These are phyloP conservation scores for Notiomystis cincta DNA, from an alignment of 2,113 vertebrate species.

Conservation along the genomic window DNA sequence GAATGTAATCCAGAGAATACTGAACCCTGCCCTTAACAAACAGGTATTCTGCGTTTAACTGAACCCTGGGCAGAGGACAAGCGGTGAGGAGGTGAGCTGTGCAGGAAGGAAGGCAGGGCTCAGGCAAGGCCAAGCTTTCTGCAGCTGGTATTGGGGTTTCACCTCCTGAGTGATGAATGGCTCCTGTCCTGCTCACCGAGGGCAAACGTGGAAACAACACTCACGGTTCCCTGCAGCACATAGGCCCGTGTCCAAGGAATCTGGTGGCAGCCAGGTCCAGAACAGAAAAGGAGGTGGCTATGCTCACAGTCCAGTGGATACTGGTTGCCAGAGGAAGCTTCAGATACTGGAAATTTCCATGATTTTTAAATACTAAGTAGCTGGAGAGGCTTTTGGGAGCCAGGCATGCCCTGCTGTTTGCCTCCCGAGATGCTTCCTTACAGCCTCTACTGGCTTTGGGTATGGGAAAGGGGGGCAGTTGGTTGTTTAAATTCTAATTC, in stretches of 20 bases:
- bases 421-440: background rate
- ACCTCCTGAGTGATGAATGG: background rate
- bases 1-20: background rate
- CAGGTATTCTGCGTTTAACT: background rate
- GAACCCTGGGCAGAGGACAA: rapidly evolving
- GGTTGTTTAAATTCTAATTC: background rate
- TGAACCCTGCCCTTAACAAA: background rate
- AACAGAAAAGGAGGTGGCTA: background rate
- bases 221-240: rapidly evolving
- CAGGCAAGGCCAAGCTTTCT: background rate
- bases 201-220: background rate
- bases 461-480: background rate
- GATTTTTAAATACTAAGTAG: background rate
- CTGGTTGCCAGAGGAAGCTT: background rate
- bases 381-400: background rate
- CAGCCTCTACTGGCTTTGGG: background rate
- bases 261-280: background rate
- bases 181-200: background rate
- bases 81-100: background rate
- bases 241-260: rapidly evolving
- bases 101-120: background rate
- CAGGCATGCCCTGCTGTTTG: background rate
- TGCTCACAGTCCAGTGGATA: background rate
- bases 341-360: background rate
- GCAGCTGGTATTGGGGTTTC: background rate